A percentile compares a stretch with the other conserved stretches of the same genome.
Conservation (phyloP, 2,797 vertebrate genomes). For the Cottoperca gobio region DNA sequence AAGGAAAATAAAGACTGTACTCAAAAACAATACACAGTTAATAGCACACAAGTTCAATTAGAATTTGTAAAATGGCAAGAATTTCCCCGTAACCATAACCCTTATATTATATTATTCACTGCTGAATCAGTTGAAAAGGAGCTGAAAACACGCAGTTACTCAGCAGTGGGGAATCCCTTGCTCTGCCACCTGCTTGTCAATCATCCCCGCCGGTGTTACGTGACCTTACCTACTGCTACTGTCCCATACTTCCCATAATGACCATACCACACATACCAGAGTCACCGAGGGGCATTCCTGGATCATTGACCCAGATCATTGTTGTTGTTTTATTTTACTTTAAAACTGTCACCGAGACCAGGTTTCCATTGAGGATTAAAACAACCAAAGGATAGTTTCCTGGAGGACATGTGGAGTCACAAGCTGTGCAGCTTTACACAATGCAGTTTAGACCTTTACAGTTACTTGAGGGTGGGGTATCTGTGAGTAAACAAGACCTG, state of each 20-base stretch:
- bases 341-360: conserved; percentile 49
- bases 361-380: conserved; percentile 46
- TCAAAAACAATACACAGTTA: neutral
- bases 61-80: conserved; percentile 14
- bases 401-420: conserved; percentile 12
- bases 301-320: conserved; percentile 56
- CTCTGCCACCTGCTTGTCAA: conserved; percentile 76
- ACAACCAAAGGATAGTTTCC: conserved; percentile 46
- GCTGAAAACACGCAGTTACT: conserved; percentile 24
- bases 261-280: conserved; percentile 78
- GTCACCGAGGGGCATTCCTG: conserved; percentile 62
- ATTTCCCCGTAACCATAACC: neutral
- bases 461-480: neutral
- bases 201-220: conserved; percentile 59
- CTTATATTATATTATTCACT: neutral
- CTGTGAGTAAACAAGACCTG: conserved; percentile 12
- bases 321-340: conserved; percentile 38
- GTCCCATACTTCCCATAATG: conserved; percentile 59
- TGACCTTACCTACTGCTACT: conserved; percentile 74
- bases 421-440: conserved; percentile 18
- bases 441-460: neutral
- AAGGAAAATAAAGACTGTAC: neutral
- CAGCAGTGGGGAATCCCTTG: conserved; percentile 56
- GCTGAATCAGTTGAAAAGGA: conserved; percentile 13
- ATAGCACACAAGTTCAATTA: neutral